Percentiles rank a stretch among this genome's conserved stretches.
These are phyloP conservation scores for Mesoclemmys tuberculata DNA, from an alignment of 2,113 vertebrate species.

Conservation along the genomic window DNA sequence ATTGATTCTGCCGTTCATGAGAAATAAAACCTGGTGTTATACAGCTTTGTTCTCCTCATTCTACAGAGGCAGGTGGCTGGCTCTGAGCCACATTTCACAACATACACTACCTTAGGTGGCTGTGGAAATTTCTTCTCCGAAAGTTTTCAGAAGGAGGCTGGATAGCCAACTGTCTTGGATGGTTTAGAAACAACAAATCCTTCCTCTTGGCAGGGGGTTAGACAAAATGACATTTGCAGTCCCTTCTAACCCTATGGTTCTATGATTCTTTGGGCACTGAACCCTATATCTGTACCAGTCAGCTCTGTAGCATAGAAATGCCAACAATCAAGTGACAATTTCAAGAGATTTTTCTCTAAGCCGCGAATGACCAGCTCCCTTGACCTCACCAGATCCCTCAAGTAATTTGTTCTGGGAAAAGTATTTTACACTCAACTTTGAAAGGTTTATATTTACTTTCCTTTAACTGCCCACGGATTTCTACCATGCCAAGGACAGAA, in stretches of 20 bases:
- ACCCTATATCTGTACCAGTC: not conserved
- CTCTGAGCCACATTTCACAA: not conserved
- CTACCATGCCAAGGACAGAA: not conserved
- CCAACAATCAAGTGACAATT: not conserved
- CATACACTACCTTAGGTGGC: no score
- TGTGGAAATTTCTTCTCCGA: no score
- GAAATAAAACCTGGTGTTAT: not conserved
- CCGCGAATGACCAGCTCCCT: not conserved
- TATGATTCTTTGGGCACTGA: not conserved
- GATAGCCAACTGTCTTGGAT: no score
- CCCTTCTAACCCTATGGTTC: not conserved
- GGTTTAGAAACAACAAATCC: no score
- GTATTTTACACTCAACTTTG: not conserved
- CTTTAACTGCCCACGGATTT: not conserved
- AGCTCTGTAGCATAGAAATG: not conserved
- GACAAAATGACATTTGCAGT: no score
- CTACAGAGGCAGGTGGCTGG: not conserved
- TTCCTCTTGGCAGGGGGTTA: no score
- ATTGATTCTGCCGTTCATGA: fast-evolving
- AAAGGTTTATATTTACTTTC: not conserved
- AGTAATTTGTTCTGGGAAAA: not conserved
- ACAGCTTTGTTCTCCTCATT: not conserved
- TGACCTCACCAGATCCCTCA: not conserved
- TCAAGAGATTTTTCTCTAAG: not conserved
- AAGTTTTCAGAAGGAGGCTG: no score